Evolutionary conservation across 2,113 vertebrate genomes (phyloP), one percentile per base, ranked within the genome.

Genomic region (Hucho hucho): DNA sequence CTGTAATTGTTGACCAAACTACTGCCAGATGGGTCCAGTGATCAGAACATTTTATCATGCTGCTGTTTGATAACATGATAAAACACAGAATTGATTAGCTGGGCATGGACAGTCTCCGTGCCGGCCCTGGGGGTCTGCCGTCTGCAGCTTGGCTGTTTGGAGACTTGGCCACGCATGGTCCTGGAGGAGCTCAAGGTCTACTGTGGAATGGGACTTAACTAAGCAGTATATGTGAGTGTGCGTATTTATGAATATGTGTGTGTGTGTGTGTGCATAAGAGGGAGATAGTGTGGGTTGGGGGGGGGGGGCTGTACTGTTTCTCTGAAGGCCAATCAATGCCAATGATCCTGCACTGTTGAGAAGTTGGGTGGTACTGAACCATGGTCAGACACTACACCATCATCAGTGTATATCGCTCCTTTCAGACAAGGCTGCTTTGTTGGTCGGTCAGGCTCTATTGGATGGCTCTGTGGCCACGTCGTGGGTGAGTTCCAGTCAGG

Each of bases 381-480:
- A 16, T 56, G 53, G 53, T 18, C 4, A 11, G 9, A 43, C 53
- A 56, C 16, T 20, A 6, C 4, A 20, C 53, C 3, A 56, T 14
- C 13, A 56, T 20, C 49, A 18, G 61, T 72, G 69, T 2, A 53
- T 53, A 66, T 75, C 53, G 6, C 37, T 43, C 37, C 37, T 43
- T 43, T 43, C 79, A 78, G 43, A 56, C 28, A 58, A 65, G 20
- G 53, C 9, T 28, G 6, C 70, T 74, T 28, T 73, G 61, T 46
- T 70, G 63, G 24, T 47, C 28, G 75, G 20, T 75, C 59, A 22
- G 26, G 24, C 3, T 64, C 53, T 75, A 26, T 77, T 77, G 68
- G 63, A 71, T 64, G 65, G 69, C 61, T 63, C 59, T 14, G 32
- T 77, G 66, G 29, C 46, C 78, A 70, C 59, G 72, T 66, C 26